Conservation (phyloP, 1,140 invertebrate species). For the Fopius arisanus region DNA sequence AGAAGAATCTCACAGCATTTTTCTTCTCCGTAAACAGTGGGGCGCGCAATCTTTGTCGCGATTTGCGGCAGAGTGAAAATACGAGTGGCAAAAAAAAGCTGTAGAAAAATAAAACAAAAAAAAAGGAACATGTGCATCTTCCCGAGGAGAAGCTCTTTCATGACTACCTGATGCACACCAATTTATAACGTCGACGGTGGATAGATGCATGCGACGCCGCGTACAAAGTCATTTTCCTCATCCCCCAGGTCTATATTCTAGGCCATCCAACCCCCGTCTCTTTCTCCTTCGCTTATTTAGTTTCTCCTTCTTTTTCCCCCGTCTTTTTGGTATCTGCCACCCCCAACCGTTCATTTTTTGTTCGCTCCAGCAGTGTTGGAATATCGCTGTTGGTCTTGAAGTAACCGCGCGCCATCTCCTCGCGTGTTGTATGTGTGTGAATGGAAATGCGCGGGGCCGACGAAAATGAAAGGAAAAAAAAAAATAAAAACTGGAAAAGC, state of each 20-base stretch:
- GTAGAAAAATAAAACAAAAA: background rate
- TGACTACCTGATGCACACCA: conserved; percentile 48
- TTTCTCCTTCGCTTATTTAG: conserved; percentile 7
- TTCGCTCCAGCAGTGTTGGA: conserved; percentile 13
- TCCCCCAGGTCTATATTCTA: conserved; percentile 17
- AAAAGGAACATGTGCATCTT: conserved; percentile 5
- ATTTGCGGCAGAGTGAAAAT: conserved; percentile 23
- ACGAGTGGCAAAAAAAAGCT: background rate
- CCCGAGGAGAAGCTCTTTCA: conserved; percentile 34
- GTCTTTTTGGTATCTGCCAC: background rate
- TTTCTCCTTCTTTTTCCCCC: conserved; percentile 5
- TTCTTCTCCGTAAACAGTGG: background rate
- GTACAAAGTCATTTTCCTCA: conserved; percentile 39
- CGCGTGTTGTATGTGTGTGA: conserved; percentile 20
- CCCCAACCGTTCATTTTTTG: background rate
- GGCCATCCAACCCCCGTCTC: background rate
- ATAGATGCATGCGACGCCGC: conserved; percentile 39
- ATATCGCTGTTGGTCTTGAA: conserved; percentile 45
- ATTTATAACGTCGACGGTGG: conserved; percentile 34
- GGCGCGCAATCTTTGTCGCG: conserved; percentile 28
- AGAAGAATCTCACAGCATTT: background rate
- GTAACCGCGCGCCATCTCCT: conserved; percentile 24
- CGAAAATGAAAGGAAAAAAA: background rate
- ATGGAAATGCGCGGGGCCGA: background rate
- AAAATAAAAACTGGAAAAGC: background rate